Percentiles rank a stretch among this genome's conserved stretches.
These are phyloP conservation scores for Oryzias curvinotus DNA, from an alignment of 2,113 vertebrate species.

Conservation along the genomic window DNA sequence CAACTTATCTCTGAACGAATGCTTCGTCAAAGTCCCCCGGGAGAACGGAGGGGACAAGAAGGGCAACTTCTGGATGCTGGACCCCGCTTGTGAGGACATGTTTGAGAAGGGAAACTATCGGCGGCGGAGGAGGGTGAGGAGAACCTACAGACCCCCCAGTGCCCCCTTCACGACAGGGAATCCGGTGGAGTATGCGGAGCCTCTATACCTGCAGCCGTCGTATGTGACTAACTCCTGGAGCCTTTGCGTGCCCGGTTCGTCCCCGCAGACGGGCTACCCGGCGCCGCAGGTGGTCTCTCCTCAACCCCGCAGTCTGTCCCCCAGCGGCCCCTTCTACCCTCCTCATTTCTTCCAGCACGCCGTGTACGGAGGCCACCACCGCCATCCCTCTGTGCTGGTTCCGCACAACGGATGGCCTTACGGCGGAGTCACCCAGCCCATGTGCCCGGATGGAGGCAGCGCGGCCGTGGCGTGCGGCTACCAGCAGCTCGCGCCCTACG, in stretches of 20 bases:
- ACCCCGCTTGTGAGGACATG: conserved; percentile 79
- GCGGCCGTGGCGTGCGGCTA: conserved; percentile 52
- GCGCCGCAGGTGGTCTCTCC: conserved; percentile 27
- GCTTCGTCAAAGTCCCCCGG: conserved; percentile 80
- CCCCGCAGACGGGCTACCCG: conserved; percentile 33
- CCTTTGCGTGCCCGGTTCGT: conserved; percentile 33
- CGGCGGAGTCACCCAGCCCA: conserved; percentile 56
- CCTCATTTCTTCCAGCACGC: conserved; percentile 51
- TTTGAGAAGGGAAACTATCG: conserved; percentile 80
- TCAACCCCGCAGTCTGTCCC: conserved; percentile 47
- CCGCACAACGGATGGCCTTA: conserved; percentile 57
- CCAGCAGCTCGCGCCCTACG: conserved; percentile 48
- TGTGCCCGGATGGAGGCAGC: conserved; percentile 61
- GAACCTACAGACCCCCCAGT: conserved; percentile 36
- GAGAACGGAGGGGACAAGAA: conserved; percentile 56
- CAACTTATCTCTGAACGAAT: conserved; percentile 84
- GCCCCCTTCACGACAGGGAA: conserved; percentile 43
- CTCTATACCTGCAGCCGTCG: conserved; percentile 60
- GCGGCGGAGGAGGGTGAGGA: conserved; percentile 69
- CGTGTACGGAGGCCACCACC: conserved; percentile 57
- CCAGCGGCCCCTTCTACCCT: conserved; percentile 53
- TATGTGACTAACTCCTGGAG: conserved; percentile 51
- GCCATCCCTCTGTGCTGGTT: conserved; percentile 59
- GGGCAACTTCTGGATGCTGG: conserved; percentile 80
- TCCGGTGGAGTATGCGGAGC: conserved; percentile 50